Percentiles rank a stretch among this genome's conserved stretches.
Conservation (phyloP, 2,888 invertebrate species). For the Panopea generosa region DNA sequence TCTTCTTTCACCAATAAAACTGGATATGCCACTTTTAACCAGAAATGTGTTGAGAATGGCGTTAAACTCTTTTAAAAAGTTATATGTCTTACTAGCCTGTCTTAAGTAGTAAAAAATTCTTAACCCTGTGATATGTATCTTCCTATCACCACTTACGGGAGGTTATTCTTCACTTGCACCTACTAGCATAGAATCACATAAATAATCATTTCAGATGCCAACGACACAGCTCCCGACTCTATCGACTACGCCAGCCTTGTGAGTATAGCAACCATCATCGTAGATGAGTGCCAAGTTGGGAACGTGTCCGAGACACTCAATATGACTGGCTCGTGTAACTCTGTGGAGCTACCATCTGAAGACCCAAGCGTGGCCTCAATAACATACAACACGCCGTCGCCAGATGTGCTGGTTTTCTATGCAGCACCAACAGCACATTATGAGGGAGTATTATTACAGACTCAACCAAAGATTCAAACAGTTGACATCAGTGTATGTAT, state of each 20-base stretch:
- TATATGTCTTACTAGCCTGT: too few relatives aligned
- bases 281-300: slow-evolving; percentile 67
- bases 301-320: slow-evolving; percentile 43
- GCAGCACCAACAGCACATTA: slow-evolving; percentile 21
- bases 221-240: slow-evolving; percentile 31
- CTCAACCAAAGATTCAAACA: slow-evolving; percentile 36
- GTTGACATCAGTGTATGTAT: slow-evolving; percentile 43
- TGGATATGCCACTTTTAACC: too few relatives aligned
- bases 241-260: slow-evolving; percentile 32
- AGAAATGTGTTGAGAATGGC: too few relatives aligned
- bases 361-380: slow-evolving; percentile 18
- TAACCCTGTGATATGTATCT: too few relatives aligned
- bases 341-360: slow-evolving; percentile 36
- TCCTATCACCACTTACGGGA: too few relatives aligned
- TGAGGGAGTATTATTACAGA: slow-evolving; percentile 36
- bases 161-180: too few relatives aligned
- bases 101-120: too few relatives aligned
- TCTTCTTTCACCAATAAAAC: too few relatives aligned
- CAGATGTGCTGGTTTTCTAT: slow-evolving; percentile 39
- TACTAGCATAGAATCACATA: too few relatives aligned
- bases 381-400: slow-evolving; percentile 49
- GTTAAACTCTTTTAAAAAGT: too few relatives aligned
- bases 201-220: too few relatives aligned
- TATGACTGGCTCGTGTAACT: slow-evolving; percentile 40
- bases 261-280: slow-evolving; percentile 41